Evolutionary conservation across 2,888 invertebrate species (phyloP).

Genomic region (Pammene aurita): DNA sequence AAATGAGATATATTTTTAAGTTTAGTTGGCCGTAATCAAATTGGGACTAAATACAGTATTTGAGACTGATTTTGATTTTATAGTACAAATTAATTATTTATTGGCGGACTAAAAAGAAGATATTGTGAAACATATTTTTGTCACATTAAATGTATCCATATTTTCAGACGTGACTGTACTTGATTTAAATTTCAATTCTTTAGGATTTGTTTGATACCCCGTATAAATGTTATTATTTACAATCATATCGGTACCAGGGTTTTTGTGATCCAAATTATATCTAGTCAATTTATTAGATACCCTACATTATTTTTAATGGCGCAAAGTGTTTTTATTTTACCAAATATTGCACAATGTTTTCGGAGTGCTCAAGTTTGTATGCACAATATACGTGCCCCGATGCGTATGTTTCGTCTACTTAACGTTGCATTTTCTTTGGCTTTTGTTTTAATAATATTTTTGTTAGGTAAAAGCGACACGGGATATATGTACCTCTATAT

Average conservation of each 20-base stretch:
- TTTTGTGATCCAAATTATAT: slow-evolving; percentile 17
- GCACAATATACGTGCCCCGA: background rate
- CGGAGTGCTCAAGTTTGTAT: slow-evolving; percentile 8
- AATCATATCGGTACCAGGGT: slow-evolving; percentile 13
- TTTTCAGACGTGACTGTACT: too few relatives aligned
- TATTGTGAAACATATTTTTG: background rate
- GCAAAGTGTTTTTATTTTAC: slow-evolving; percentile 20
- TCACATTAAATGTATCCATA: too few relatives aligned
- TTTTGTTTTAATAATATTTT: too few relatives aligned
- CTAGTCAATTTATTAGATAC: slow-evolving; percentile 29
- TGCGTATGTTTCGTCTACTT: too few relatives aligned
- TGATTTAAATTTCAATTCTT: background rate
- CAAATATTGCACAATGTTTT: slow-evolving; percentile 18
- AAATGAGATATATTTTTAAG: slow-evolving; percentile 14
- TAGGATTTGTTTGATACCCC: too few relatives aligned
- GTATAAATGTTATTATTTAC: too few relatives aligned
- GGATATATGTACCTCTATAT: too few relatives aligned
- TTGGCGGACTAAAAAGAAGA: slow-evolving; percentile 6
- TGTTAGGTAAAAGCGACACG: too few relatives aligned
- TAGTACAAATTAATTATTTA: slow-evolving; percentile 21
- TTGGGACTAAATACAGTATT: slow-evolving; percentile 7
- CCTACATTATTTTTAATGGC: background rate
- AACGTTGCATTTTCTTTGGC: too few relatives aligned
- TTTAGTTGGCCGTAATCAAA: slow-evolving; percentile 30
- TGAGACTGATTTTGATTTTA: slow-evolving; percentile 38